Percentiles rank a stretch among this genome's conserved stretches.
phyloP scores from a whole-genome alignment of 2,888 invertebrate genomes.

The Odontocolon sp. region DNA sequence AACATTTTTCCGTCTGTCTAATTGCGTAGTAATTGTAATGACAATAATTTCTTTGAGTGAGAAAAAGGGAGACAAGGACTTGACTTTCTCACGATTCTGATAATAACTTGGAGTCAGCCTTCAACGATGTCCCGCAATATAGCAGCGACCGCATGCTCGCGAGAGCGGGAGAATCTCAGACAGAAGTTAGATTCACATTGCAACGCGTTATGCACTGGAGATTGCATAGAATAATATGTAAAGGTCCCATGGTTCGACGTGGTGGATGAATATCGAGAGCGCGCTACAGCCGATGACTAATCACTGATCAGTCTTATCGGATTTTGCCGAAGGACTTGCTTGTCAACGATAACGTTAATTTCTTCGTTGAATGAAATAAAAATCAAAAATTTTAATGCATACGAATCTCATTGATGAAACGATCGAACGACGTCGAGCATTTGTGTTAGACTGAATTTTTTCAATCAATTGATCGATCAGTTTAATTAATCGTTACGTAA shows the following conservation, averaged over 20 bases:
- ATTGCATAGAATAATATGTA: background rate
- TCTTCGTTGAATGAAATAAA: background rate
- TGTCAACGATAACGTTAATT: background rate
- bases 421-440: background rate
- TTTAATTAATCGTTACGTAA: constrained; percentile 47
- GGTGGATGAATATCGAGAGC: constrained; percentile 42
- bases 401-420: background rate
- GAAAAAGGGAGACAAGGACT: constrained; percentile 46
- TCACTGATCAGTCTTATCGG: constrained; percentile 41
- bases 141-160: constrained; percentile 3
- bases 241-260: constrained; percentile 8
- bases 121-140: constrained; percentile 27
- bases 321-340: background rate
- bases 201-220: background rate
- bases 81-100: constrained; percentile 54
- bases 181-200: constrained; percentile 27
- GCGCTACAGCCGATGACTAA: constrained; percentile 24
- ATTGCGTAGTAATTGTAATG: too few relatives aligned
- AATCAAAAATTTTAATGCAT: background rate
- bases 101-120: constrained; percentile 48
- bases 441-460: background rate
- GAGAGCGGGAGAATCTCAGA: constrained; percentile 15
- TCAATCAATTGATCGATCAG: constrained; percentile 41
- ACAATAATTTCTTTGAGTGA: constrained; percentile 5
- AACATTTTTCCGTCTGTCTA: background rate